Evolutionary conservation across 92 coral and sea anemone species (phyloP), one percentile per base, ranked within the genome.

Genomic region (Phymanthus crucifer): DNA sequence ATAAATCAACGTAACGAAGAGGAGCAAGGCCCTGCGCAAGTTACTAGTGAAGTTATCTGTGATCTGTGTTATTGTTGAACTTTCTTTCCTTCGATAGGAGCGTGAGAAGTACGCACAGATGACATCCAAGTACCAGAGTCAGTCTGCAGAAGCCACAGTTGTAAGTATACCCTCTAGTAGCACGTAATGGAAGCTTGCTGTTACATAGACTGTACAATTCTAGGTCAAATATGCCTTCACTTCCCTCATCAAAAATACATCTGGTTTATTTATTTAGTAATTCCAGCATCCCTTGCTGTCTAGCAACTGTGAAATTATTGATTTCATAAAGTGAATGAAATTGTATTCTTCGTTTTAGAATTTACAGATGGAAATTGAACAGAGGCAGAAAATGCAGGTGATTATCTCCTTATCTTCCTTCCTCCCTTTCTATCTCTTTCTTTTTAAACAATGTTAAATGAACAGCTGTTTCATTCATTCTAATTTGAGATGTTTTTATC

Each of bases 331-430:
- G 21, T 24, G 2, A 14, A 58, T n/a, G 27, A 31, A n/a, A 23
- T 17, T 31, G 31, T 18, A 73, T 54, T 61, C 9, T 86, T 80
- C n/a, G 24, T 17, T 32, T 12, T 56, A 91, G 93, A 93, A 91
- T 75, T 73, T 95, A 45, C 94, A 86, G 67, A 85, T 80, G 91
- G 99, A 95, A 80, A 81, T 85, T 27, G 99, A 95, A 81, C 92
- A 87, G 27, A 78, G 94, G 50, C 94, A 93, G 38, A 95, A 88
- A 76, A 95, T 95, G 89, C 95, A 95, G 98, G 99, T 90, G 32
- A 4, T 65, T n/a, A n/a, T 57, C 8, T 71, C 64, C 58, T 16
- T 2, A 21, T 54, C 70, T 8, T 2, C 50, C 50, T 17, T 17
- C 50, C 50, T 2, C 50, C 50, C 50, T 45, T 45, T 45, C 50